phyloP scores from a whole-genome alignment of 1,140 invertebrate genomes.

The Telenomus remus region DNA sequence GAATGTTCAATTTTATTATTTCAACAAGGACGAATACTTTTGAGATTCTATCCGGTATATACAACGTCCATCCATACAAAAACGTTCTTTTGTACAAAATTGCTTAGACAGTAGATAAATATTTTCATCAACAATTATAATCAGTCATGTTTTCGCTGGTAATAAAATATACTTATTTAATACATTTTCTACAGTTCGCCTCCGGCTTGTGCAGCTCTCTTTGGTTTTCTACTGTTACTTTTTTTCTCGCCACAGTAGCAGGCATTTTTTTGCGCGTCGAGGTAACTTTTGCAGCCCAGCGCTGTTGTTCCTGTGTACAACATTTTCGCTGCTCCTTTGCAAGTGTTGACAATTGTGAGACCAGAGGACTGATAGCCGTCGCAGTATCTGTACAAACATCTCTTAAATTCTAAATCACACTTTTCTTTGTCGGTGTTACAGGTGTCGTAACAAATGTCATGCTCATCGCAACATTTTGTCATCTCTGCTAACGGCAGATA shows the following conservation, averaged over 20 bases:
- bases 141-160: conserved; percentile 22
- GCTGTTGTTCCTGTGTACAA: conserved; percentile 87
- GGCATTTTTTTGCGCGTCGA: conserved; percentile 86
- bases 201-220: conserved; percentile 63
- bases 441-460: conserved; percentile 93
- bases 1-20: too few species aligned
- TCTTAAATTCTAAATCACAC: conserved; percentile 90
- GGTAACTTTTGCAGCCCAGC: conserved; percentile 87
- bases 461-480: conserved; percentile 88
- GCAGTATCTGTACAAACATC: conserved; percentile 89
- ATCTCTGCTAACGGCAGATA: conserved; percentile 85
- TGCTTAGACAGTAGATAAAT: neutral
- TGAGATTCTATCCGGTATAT: too few species aligned
- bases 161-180: neutral
- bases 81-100: conserved; percentile 42
- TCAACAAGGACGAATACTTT: too few species aligned
- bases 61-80: conserved; percentile 15
- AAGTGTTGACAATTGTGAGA: conserved; percentile 82
- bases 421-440: conserved; percentile 89
- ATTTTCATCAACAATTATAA: neutral
- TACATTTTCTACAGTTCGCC: conserved; percentile 63
- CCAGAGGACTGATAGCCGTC: conserved; percentile 80
- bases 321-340: conserved; percentile 88
- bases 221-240: conserved; percentile 61
- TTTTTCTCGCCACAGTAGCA: conserved; percentile 80